Evolutionary conservation across 1,140 invertebrate species (phyloP), one percentile per base, ranked within the genome.

Genomic region (Saxidomus purpurata): DNA sequence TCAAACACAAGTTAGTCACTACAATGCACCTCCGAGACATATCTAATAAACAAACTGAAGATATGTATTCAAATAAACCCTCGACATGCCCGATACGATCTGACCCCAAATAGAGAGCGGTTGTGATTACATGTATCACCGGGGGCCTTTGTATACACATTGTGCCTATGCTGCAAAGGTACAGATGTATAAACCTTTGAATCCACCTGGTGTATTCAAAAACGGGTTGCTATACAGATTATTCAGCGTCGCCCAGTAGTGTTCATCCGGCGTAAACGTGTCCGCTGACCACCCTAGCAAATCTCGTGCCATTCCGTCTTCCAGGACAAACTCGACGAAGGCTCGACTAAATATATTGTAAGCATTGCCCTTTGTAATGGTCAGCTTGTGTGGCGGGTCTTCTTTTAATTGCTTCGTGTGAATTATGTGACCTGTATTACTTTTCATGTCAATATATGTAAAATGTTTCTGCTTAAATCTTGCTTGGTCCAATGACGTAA

Each of bases 181-280:
- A n/a, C n/a, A n/a, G n/a, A n/a, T n/a, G n/a, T n/a, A n/a, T n/a
- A n/a, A n/a, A 92, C 93, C 90, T 90, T 81, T 86, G 59, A 82
- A 94, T n/a, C 92, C 91, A 25, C 93, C 93, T 22, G 93, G 92
- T 22, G 92, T 85, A 4, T 92, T 22, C 34, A 93, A 55, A 40
- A 91, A 90, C 0, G 89, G 87, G 71, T 94, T 94, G 49, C 81
- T 82, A 28, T 86, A 89, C 8, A 92, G 36, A 52, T 82, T 89
- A 71, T 94, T 92, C 15, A 95, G 77, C 0, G 92, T 94, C 4
- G 92, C 90, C 94, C 94, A 95, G 85, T 92, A 95, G 76, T 93
- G 91, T 86, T 95, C 94, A 55, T 94, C 94, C 22, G 94, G 94
- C 71, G 90, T 92, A 59, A 91, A 93, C 0, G 94, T 94, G 28